Evolutionary conservation across 2,888 invertebrate species (phyloP).

Genomic region (Zeuzera pyrina): DNA sequence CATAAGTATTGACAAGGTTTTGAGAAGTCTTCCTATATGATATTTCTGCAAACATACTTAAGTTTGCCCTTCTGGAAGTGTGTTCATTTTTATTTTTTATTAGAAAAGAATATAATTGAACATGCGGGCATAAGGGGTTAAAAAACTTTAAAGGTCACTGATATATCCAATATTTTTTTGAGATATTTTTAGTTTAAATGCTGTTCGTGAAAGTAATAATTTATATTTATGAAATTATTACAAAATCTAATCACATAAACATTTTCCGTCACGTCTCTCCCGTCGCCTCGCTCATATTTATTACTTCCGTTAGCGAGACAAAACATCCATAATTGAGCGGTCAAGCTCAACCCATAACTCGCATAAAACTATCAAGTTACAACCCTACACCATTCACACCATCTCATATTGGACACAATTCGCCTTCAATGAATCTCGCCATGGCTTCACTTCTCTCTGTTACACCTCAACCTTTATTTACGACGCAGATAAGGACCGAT

Average conservation of each 20-base stretch:
- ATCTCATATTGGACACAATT: constrained; percentile 24
- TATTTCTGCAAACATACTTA: too few species aligned
- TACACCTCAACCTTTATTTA: constrained; percentile 11
- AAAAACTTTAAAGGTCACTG: too few species aligned
- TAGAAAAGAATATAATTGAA: too few species aligned
- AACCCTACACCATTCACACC: constrained; percentile 38
- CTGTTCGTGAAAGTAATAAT: too few species aligned
- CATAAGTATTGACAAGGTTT: too few species aligned
- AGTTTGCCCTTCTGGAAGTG: too few species aligned
- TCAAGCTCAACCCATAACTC: constrained; percentile 51
- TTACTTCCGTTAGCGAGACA: constrained; percentile 53
- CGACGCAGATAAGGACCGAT: constrained; percentile 19
- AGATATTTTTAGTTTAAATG: too few species aligned
- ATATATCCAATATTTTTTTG: too few species aligned
- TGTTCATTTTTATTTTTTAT: too few species aligned
- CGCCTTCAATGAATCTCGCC: constrained; percentile 21
- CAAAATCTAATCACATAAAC: background rate
- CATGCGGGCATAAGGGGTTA: too few species aligned
- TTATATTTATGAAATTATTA: too few species aligned
- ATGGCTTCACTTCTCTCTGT: constrained; percentile 20
- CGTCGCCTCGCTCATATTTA: constrained; percentile 38
- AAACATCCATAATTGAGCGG: constrained; percentile 63
- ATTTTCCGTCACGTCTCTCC: constrained; percentile 7
- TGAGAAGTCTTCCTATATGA: too few species aligned
- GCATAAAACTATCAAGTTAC: constrained; percentile 57